Base-by-base conservation (phyloP, 2,888 invertebrate species). In the Ophion slaviceki region DNA sequence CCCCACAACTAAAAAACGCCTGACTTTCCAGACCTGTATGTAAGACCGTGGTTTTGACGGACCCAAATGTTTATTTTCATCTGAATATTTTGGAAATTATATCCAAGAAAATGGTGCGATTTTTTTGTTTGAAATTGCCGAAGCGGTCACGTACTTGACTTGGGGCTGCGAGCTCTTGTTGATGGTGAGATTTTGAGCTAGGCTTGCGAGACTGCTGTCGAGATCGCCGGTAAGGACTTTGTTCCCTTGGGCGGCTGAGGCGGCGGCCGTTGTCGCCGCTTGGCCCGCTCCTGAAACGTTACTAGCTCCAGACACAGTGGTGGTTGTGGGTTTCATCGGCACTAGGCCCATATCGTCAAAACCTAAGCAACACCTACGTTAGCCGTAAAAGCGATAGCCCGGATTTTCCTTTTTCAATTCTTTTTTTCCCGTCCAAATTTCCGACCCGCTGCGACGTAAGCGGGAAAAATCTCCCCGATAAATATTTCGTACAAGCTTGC, bases 131-230 rank as follows among this genome's bases (percentile, higher is more conserved):
- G 14, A 1, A n/a, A 17, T 57, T 17, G 17, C 14, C 5, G 64
- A n/a, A n/a, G 53, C 81, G 10, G 7, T 14, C 1, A 96, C 97
- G 96, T 94, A 97, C 97, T 97, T 96, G 85, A 95, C 96, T 91
- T 95, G 95, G 71, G 95, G 96, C 74, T 96, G 94, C 57, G 96
- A 95, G 89, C 96, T 96, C 94, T 97, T 97, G 94, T 97, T 97
- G 92, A 98, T 98, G 91, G 97, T 96, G 90, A 99, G 96, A 94
- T 99, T 99, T 95, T 99, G 98, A 87, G 99, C 99, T 90, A 99
- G 95, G 88, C 97, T 97, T 87, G 98, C 98, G 86, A 99, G 96
- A 90, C 98, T 98, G 90, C 98, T 97, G 94, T 99, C 99, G 94
- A 99, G 95, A 94, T 99, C 99, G 80, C 98, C 98, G 40, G 98